Evolutionary conservation across 2,113 vertebrate species (phyloP).

Genomic region (Prolemur simus): DNA sequence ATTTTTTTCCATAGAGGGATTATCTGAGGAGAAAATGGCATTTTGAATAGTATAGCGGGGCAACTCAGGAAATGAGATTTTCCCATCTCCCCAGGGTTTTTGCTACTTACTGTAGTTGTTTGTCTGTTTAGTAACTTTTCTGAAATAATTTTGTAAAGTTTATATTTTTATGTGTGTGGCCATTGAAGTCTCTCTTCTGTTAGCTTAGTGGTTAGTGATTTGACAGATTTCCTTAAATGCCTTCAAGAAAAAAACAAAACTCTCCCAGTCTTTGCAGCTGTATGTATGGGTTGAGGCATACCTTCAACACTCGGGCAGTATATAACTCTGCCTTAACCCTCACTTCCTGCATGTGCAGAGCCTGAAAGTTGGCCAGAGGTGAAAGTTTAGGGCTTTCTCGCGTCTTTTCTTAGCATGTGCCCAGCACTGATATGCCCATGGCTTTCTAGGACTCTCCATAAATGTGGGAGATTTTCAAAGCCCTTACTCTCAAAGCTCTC

Average conservation of each 20-base stretch:
- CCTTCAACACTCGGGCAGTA: background rate
- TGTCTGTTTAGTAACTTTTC: background rate
- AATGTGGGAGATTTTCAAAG: background rate
- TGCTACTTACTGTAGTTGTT: background rate
- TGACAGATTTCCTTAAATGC: background rate
- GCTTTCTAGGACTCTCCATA: background rate
- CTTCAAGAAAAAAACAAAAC: background rate
- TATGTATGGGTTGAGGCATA: background rate
- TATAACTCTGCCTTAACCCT: background rate
- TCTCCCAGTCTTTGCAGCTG: background rate
- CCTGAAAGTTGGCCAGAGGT: background rate
- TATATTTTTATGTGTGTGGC: background rate
- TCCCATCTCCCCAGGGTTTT: background rate
- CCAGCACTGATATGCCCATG: background rate
- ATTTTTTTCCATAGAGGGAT: too few species aligned
- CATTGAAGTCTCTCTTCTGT: background rate
- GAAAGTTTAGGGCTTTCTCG: background rate
- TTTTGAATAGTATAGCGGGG: background rate
- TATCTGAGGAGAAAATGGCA: background rate
- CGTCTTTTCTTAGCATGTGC: background rate
- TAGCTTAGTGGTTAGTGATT: slow-evolving; percentile 7
- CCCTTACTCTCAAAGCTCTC: background rate
- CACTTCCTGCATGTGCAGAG: background rate
- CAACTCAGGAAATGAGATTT: background rate
- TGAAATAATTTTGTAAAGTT: slow-evolving; percentile 9